Evolutionary conservation across 1,140 invertebrate genomes (phyloP), one percentile per base, ranked within the genome.

Genomic region (Paracyclopina nana): DNA sequence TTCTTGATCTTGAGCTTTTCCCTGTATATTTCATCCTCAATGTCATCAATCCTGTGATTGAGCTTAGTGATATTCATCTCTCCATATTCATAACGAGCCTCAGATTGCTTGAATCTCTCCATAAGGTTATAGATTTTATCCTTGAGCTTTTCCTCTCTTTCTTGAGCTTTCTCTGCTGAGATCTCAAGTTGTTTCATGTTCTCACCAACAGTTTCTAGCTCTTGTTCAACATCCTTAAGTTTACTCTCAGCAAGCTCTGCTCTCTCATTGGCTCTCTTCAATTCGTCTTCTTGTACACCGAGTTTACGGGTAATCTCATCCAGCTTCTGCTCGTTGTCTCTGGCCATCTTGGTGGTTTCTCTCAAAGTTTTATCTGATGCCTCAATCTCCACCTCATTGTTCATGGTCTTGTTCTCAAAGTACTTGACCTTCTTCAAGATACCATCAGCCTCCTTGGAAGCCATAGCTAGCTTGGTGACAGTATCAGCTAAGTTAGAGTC

Each of bases 41-140:
- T 48, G 27, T 22, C 22, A 29, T 48, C 46, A n/a, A 48, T 48
- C n/a, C 46, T 11, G 12, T 48, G 46, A 29, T 48, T 48, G n/a
- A 48, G 28, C 16, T 48, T 48, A 6, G 46, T 48, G 27, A 48
- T 48, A 20, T 48, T 48, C 46, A 48, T 48, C 46, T 48, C 46
- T 16, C 46, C 46, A 20, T 48, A 48, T n/a, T 48, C 46, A 6
- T 38, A 38, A 9, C 34, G 34, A 38, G 34, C 46, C n/a, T 48
- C 46, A 6, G 46, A 22, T 14, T 16, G 16, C 46, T 48, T 45
- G 14, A 26, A 45, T 3, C 25, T 14, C 14, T 45, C 18, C 43
- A 22, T 20, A n/a, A 45, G 18, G 5, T 45, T 14, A 24, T 22
- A 26, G 43, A 45, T 45, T 24, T 45, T 45, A 12, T 45, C 43